Evolutionary conservation across 1,140 invertebrate species (phyloP).

Genomic region (Physella acuta): DNA sequence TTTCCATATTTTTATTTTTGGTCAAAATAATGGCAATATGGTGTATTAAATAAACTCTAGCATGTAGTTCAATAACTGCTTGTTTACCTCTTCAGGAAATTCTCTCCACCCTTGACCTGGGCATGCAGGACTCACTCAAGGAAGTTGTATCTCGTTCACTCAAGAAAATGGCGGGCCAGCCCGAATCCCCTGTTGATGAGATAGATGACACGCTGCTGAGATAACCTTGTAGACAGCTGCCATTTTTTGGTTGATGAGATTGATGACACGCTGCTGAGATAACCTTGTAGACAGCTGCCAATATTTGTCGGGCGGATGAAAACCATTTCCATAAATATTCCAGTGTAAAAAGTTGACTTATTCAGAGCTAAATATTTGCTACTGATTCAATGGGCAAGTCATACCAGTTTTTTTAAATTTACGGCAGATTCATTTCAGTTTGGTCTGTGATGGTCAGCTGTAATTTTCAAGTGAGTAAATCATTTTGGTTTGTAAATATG

Average conservation of each 20-base stretch:
- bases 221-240: constrained; percentile 7
- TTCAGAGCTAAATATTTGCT: no score
- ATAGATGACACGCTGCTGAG: constrained; percentile 83
- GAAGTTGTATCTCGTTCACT: constrained; percentile 75
- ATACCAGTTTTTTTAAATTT: no score
- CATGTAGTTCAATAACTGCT: not conserved
- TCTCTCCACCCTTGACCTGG: constrained; percentile 76
- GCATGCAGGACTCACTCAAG: constrained; percentile 81
- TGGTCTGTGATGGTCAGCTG: no score
- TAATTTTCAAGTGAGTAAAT: no score
- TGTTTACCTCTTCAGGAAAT: constrained; percentile 69
- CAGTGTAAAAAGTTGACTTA: no score
- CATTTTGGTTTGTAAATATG: no score
- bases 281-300: not conserved
- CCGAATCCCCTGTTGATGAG: constrained; percentile 83
- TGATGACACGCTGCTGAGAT: constrained; percentile 79
- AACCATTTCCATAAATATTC: no score
- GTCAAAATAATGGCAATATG: not conserved
- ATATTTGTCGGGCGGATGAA: no score
- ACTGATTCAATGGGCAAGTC: no score
- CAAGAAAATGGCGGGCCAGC: constrained; percentile 71
- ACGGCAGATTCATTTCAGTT: no score
- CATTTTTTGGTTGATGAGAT: constrained; percentile 75
- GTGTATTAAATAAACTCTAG: not conserved
- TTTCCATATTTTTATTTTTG: not conserved